Percentiles rank a stretch among this genome's conserved stretches.
phyloP scores from a whole-genome alignment of 2,797 vertebrate genomes.

The Poecilia picta region DNA sequence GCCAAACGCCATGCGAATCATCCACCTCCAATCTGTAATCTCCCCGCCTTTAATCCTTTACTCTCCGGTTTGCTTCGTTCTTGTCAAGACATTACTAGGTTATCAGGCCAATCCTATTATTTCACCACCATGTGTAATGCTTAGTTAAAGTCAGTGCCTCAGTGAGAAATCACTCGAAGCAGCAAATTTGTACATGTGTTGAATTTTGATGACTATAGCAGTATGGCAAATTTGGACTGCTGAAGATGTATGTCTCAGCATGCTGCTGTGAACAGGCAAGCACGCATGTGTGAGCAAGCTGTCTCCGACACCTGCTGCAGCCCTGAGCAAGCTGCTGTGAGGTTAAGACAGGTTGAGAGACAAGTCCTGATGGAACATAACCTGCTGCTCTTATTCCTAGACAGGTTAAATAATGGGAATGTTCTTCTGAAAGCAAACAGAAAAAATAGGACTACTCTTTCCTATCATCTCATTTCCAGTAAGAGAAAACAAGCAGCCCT shows the following conservation, averaged over 20 bases:
- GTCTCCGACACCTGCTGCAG: conserved; percentile 58
- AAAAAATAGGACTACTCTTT: not conserved
- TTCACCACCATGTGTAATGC: conserved; percentile 31
- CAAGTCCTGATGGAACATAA: conserved; percentile 15
- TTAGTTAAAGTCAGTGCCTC: conserved; percentile 20
- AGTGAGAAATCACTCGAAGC: not conserved
- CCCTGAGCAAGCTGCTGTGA: conserved; percentile 39
- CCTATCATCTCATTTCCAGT: not conserved
- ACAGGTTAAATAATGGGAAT: not conserved
- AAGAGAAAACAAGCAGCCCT: conserved; percentile 45
- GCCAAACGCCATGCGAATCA: conserved; percentile 3
- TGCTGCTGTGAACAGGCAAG: conserved; percentile 28
- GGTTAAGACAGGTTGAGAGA: conserved; percentile 25
- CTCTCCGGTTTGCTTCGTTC: conserved; percentile 17
- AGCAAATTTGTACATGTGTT: conserved; percentile 10
- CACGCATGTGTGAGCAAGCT: conserved; percentile 59
- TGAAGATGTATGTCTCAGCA: conserved; percentile 12
- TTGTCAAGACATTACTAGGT: conserved; percentile 51
- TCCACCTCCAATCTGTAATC: conserved; percentile 31
- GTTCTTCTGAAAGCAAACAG: not conserved
- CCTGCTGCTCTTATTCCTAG: not conserved
- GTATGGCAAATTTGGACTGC: conserved; percentile 17
- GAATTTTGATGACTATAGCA: conserved; percentile 22
- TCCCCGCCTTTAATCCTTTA: conserved; percentile 36
- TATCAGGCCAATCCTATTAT: conserved; percentile 67